Conservation (phyloP, 2,797 vertebrate species). For the Sphaeramia orbicularis region DNA sequence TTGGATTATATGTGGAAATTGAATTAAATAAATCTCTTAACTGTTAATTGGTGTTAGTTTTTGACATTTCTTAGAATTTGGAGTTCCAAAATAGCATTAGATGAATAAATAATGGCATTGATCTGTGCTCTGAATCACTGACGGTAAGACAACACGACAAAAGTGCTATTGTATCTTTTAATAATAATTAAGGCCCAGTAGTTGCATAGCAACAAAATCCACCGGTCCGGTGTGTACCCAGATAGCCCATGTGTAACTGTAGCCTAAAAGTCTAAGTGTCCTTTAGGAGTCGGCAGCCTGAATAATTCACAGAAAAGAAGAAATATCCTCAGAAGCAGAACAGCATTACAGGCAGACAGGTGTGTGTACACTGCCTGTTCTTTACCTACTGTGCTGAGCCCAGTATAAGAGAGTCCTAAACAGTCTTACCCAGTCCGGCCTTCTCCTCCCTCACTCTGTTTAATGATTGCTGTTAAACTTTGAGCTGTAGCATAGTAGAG, state of each 20-base stretch:
- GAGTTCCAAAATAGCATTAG: neutral
- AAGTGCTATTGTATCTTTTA: neutral
- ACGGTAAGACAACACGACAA: neutral
- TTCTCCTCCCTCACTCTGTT: conserved; percentile 47
- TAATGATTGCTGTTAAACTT: conserved; percentile 82
- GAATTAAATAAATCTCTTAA: too few relatives aligned
- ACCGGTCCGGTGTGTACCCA: neutral
- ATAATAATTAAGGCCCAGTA: neutral
- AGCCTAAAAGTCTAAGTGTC: conserved; percentile 16
- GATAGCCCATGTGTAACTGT: conserved; percentile 9
- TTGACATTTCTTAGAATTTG: neutral
- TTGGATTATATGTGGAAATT: conserved; percentile 15
- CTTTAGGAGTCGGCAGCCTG: conserved; percentile 22
- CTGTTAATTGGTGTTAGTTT: neutral
- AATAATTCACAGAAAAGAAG: conserved; percentile 37
- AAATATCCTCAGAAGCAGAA: neutral
- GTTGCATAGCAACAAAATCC: conserved; percentile 1
- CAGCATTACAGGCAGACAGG: neutral
- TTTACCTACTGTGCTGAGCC: conserved; percentile 4
- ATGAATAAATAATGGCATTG: neutral
- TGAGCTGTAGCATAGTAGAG: conserved; percentile 62
- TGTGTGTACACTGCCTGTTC: neutral
- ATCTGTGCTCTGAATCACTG: neutral
- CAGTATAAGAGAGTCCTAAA: conserved; percentile 14
- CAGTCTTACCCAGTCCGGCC: neutral